Base-by-base conservation (phyloP, 2,113 vertebrate species). In the Bubo scandiacus region DNA sequence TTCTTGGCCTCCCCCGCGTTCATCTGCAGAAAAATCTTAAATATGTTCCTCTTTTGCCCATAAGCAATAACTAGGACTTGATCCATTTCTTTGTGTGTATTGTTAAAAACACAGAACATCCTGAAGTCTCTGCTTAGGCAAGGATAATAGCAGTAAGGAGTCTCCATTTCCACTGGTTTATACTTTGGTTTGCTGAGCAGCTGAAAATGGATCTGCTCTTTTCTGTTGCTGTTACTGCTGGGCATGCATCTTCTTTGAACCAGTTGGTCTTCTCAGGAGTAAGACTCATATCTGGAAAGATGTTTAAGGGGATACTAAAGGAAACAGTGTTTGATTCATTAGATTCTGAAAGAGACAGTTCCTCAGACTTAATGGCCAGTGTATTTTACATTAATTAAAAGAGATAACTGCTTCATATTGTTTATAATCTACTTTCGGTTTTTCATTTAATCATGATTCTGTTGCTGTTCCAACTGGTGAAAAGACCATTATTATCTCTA, bases 21-120 rank as follows among this genome's bases (percentile, higher is more conserved):
- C 94, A 97, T 97, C 94, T 97, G 96, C 65, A 96, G 89, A 92
- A 94, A 97, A 96, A 91, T 92, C 81, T 95, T 95, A 97, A 97
- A 95, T 91, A 96, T 96, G 91, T 94, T 97, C 89, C 54, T 94
- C 84, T 91, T 97, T 95, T 85, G 81, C 91, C 91, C 45, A 22
- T 87, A 36, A 95, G 88, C 84, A 89, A 66, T 89, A 92, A 80
- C 73, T 92, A 94, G 34, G 62, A 87, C 62, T 84, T 78, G 65
- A 93, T 95, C 36, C 32, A 43, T 89, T 91, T 81, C 95, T 95
- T 96, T 97, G 95, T 96, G 68, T 93, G 73, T 55, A 34, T 59
- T 94, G 83, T 83, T 93, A 94, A 94, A 95, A 96, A 95, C 0
- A 7, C 55, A 95, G 92, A 96, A 84, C 80, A 88, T 89, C 83